Base-by-base conservation (phyloP, 1,140 invertebrate genomes). In the Drosophila virilis region DNA sequence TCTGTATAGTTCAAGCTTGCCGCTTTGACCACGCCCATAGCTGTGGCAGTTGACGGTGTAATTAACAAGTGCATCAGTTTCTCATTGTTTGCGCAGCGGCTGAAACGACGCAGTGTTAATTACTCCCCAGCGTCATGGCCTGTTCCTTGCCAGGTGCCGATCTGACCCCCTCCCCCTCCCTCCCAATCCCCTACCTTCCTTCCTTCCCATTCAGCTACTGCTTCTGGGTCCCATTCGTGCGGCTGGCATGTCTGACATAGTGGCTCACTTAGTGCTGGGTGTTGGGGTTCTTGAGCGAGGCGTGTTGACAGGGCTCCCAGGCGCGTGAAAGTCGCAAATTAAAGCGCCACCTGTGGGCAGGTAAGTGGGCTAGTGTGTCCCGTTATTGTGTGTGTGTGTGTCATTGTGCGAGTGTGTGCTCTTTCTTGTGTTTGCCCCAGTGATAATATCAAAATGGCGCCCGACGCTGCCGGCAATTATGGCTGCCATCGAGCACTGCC, bases 101-200 rank as follows among this genome's bases (percentile, higher is more conserved):
- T 64, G 57, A 42, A 71, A 33, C 80, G 83, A 77, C 83, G 83
- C 83, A 88, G 84, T 89, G 83, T 89, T 88, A 88, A 88, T 88
- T 88, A 88, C 83, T 88, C 83, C 80, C 80, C 54, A 66, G 69
- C 51, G 73, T 40, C 46, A 13, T 32, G 61, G n/a, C 55, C 42
- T 35, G 35, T 46, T 8, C 28, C 40, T 42, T 15, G 64, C 59
- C 59, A 55, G 67, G 33, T 58, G 33, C 28, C 38, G 37, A 72
- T 37, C 45, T 50, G 40, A 2, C 9, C 1, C 12, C 22, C n/a
- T 17, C 1, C 13, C 8, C 17, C 8, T 9, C 32, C 22, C 38
- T 38, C 28, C 7, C 15, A 51, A 54, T 58, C 61, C 17, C 2
- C 3, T 28, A 13, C 51, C 33, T 40, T 8, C 57, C 17, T 28